Conservation (phyloP, 2,113 vertebrate species). For the Myanophis thanlyinensis region DNA sequence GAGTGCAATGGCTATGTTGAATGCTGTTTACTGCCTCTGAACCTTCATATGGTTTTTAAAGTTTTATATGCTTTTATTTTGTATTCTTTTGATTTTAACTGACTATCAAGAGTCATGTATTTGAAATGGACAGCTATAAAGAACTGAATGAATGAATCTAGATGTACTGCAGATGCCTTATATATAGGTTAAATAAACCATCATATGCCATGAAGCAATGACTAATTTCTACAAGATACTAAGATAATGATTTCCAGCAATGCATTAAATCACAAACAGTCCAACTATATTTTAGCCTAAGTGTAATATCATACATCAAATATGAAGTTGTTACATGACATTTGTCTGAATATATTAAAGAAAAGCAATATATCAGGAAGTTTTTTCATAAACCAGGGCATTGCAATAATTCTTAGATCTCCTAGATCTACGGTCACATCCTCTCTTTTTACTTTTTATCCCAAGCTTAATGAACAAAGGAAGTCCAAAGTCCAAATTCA, state of each 20-base stretch:
- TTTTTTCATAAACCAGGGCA: background rate
- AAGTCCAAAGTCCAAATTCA: background rate
- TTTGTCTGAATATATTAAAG: background rate
- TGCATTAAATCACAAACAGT: background rate
- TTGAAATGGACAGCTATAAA: background rate
- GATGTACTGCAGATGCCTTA: background rate
- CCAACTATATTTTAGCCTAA: background rate
- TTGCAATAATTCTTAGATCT: background rate
- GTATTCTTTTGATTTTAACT: background rate
- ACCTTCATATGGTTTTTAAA: background rate
- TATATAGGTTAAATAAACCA: background rate
- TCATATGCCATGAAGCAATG: background rate
- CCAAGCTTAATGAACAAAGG: conserved; percentile 1
- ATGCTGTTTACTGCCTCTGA: background rate
- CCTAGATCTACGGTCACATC: background rate
- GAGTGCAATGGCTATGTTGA: background rate
- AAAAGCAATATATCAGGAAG: background rate
- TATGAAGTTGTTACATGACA: background rate
- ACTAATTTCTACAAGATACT: background rate
- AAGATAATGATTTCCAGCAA: background rate
- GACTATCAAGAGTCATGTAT: background rate
- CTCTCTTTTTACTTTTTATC: background rate
- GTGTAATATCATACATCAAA: background rate
- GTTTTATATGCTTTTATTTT: background rate
- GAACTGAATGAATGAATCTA: background rate